Evolutionary conservation across 2,797 vertebrate species (phyloP).

Genomic region (Oophaga sylvatica): DNA sequence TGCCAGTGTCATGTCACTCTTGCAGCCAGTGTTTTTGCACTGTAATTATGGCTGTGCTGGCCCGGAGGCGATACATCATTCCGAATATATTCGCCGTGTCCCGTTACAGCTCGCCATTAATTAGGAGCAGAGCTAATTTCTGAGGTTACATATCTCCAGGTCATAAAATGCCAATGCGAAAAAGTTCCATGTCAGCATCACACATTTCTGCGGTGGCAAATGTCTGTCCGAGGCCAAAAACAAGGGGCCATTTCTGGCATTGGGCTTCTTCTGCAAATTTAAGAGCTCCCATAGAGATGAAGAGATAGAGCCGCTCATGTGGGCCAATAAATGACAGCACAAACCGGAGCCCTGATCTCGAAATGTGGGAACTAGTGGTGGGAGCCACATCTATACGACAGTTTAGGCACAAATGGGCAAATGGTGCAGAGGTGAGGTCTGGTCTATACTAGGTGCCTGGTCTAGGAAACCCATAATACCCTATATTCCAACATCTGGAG

Average conservation of each 20-base stretch:
- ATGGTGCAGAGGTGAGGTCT: background rate
- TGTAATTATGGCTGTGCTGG: conserved; percentile 69
- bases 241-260: background rate
- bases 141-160: conserved; percentile 32
- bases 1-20: conserved; percentile 69
- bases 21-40: conserved; percentile 70
- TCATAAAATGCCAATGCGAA: conserved; percentile 29
- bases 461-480: background rate
- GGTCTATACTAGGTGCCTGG: background rate
- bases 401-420: background rate
- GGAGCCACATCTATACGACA: no score
- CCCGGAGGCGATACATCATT: conserved; percentile 68
- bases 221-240: background rate
- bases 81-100: conserved; percentile 66
- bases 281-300: no score
- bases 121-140: conserved; percentile 57
- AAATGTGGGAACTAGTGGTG: no score
- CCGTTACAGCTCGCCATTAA: conserved; percentile 46
- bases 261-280: no score
- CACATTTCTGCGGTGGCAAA: background rate
- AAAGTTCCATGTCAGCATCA: background rate
- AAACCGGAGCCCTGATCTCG: no score
- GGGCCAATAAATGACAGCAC: no score
- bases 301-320: no score
- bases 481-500: no score